Conservation (phyloP, 2,113 vertebrate genomes). For the Oryzias celebensis region DNA sequence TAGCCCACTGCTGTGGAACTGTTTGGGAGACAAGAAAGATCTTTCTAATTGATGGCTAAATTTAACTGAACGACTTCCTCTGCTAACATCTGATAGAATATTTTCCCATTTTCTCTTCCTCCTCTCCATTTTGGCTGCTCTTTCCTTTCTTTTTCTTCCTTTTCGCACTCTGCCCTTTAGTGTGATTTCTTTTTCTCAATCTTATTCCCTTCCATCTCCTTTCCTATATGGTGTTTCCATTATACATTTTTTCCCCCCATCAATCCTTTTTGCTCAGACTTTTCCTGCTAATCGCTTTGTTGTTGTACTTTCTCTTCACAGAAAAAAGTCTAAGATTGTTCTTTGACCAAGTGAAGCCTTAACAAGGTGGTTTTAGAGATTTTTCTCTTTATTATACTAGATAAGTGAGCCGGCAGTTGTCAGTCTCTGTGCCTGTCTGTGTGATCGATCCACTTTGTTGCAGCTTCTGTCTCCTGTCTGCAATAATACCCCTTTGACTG, state of each 20-base stretch:
- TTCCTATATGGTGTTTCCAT: conserved; percentile 37
- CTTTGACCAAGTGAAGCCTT: conserved; percentile 25
- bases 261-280: conserved; percentile 17
- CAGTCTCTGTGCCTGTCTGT: conserved; percentile 29
- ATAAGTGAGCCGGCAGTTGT: conserved; percentile 36
- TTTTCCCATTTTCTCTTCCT: conserved; percentile 50
- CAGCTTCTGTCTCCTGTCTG: conserved; percentile 35
- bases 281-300: conserved; percentile 33
- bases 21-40: conserved; percentile 64
- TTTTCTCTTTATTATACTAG: conserved; percentile 38
- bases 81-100: conserved; percentile 70
- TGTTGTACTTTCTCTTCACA: conserved; percentile 21
- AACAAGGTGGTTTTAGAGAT: conserved; percentile 33
- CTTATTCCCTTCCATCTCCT: conserved; percentile 17
- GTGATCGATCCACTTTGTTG: conserved; percentile 39
- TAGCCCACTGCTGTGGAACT: conserved; percentile 64
- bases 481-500: conserved; percentile 50
- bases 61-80: conserved; percentile 78
- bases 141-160: conserved; percentile 46
- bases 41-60: conserved; percentile 74
- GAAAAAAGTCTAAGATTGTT: conserved; percentile 16
- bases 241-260: conserved; percentile 4
- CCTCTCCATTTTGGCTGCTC: conserved; percentile 55
- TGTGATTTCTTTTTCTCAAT: conserved; percentile 47
- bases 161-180: conserved; percentile 26